Percentiles rank a stretch among this genome's conserved stretches.
Conservation (phyloP, 2,888 invertebrate genomes). For the Bombylius discolor region DNA sequence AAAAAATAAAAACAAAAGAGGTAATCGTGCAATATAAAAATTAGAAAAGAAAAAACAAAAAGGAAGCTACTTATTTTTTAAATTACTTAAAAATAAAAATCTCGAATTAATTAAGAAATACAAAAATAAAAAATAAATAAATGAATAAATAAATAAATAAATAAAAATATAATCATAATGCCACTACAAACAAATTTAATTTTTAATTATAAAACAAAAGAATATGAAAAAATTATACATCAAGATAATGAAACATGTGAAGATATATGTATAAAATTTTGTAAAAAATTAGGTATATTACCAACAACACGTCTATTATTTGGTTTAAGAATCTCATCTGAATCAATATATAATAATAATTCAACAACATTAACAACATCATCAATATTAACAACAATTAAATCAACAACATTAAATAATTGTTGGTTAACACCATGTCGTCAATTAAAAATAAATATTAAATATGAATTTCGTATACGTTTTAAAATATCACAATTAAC, state of each 20-base stretch:
- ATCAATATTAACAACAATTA: too few species aligned
- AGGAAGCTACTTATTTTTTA: too few species aligned
- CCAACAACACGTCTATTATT: conserved; percentile 68
- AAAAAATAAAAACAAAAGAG: too few species aligned
- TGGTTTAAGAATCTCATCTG: conserved; percentile 48
- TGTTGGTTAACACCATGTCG: conserved; percentile 56
- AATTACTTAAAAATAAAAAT: background rate
- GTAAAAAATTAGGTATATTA: conserved; percentile 58
- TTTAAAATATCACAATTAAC: conserved; percentile 48
- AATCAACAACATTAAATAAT: conserved; percentile 38
- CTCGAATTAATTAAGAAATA: background rate
- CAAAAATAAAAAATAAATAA: background rate
- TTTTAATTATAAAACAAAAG: conserved; percentile 23
- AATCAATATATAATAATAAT: too few species aligned
- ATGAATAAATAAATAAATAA: background rate
- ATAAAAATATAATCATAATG: conserved; percentile 6
- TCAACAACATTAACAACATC: too few species aligned
- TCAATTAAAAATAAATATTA: conserved; percentile 38
- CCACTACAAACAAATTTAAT: conserved; percentile 18
- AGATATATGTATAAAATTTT: conserved; percentile 56
- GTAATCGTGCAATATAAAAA: too few species aligned
- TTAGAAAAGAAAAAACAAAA: too few species aligned
- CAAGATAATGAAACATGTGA: conserved; percentile 41
- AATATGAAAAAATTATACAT: conserved; percentile 23
- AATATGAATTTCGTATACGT: conserved; percentile 65